Percentiles rank a stretch among this genome's conserved stretches.
Evolutionary conservation across 1,140 invertebrate genomes (phyloP).

Genomic region (Hyphantria cunea): DNA sequence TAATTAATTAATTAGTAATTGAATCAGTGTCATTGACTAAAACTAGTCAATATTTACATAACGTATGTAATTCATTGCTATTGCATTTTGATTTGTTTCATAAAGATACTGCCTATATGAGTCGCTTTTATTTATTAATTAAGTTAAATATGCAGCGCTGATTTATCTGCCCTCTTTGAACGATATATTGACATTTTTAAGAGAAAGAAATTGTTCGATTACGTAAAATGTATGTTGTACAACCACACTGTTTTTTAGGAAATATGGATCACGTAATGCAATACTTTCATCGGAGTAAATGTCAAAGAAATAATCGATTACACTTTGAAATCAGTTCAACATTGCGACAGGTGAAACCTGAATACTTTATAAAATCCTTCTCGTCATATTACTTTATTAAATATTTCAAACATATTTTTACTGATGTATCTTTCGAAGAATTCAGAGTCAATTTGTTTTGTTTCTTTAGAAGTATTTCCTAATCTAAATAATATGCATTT

Average conservation of each 20-base stretch:
- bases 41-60: slow-evolving; percentile 10
- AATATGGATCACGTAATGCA: slow-evolving; percentile 22
- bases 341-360: slow-evolving; percentile 11
- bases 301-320: slow-evolving; percentile 28
- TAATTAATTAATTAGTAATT: slow-evolving; percentile 46
- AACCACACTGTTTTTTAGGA: slow-evolving; percentile 7
- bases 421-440: neutral
- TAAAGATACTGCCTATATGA: neutral
- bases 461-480: no score
- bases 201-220: slow-evolving; percentile 21
- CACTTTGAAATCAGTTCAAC: slow-evolving; percentile 19
- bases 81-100: slow-evolving; percentile 4
- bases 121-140: neutral
- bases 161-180: neutral
- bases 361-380: neutral
- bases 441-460: no score
- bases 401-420: neutral
- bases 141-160: neutral
- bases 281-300: slow-evolving; percentile 14
- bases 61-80: neutral
- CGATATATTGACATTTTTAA: slow-evolving; percentile 29
- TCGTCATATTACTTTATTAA: neutral
- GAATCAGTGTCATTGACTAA: slow-evolving; percentile 12
- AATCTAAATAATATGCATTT: no score
- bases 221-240: slow-evolving; percentile 13